Percentiles rank a stretch among this genome's conserved stretches.
Evolutionary conservation across 2,888 invertebrate genomes (phyloP).

Genomic region (Poecilus cupreus): DNA sequence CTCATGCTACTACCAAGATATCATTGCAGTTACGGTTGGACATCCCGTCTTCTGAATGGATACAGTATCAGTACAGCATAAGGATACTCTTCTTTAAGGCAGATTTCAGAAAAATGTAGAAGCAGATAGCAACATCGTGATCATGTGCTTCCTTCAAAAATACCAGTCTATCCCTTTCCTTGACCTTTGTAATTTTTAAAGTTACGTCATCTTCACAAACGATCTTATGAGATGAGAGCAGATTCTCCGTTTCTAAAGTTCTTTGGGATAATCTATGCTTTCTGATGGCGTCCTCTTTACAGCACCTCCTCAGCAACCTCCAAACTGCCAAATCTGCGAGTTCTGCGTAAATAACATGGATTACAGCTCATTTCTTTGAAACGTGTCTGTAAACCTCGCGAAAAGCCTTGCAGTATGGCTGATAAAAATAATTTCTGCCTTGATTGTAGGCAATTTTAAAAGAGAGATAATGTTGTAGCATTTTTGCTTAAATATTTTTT

Average conservation of each 20-base stretch:
- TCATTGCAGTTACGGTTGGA: slow-evolving; percentile 37
- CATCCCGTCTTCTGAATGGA: slow-evolving; percentile 42
- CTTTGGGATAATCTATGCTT: slow-evolving; percentile 42
- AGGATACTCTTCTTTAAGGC: slow-evolving; percentile 39
- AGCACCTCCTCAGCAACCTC: slow-evolving; percentile 5
- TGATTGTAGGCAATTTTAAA: slow-evolving; percentile 43
- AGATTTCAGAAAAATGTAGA: slow-evolving; percentile 45
- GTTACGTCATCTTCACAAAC: slow-evolving; percentile 43
- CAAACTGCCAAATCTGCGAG: neutral
- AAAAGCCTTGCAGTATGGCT: slow-evolving; percentile 41
- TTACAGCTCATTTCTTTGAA: slow-evolving; percentile 50
- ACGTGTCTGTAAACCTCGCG: slow-evolving; percentile 42
- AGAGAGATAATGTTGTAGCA: slow-evolving; percentile 33
- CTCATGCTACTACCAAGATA: slow-evolving; percentile 52
- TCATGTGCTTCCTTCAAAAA: slow-evolving; percentile 42
- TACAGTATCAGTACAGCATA: too few species aligned
- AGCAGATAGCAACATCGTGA: slow-evolving; percentile 50
- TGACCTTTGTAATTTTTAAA: slow-evolving; percentile 33
- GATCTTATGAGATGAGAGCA: too few species aligned
- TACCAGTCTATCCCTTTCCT: slow-evolving; percentile 47
- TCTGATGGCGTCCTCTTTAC: slow-evolving; percentile 5
- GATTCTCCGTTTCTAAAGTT: slow-evolving; percentile 46
- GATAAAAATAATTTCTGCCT: slow-evolving; percentile 54
- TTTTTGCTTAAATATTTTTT: slow-evolving; percentile 29
- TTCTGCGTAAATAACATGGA: slow-evolving; percentile 45